Base-by-base conservation (phyloP, 2,888 invertebrate species). In the Drosophila subquinaria region DNA sequence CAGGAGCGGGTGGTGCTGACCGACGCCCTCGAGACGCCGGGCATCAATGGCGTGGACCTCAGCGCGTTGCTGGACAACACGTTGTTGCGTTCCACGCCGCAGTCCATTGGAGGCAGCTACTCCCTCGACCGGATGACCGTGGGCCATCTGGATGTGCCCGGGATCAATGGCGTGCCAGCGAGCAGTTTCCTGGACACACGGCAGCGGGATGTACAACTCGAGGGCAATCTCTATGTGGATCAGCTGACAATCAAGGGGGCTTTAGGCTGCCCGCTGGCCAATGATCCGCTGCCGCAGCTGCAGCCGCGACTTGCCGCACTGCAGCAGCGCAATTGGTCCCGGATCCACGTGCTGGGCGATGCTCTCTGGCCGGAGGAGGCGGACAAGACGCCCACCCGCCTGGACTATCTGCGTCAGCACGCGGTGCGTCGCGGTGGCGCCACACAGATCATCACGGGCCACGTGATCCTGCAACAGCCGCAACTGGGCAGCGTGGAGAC, bases 371-470 rank as follows among this genome's bases (percentile, higher is more conserved):
- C 60, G 2, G 20, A 10, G 8, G 5, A 8, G 9, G 17, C n/a
- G 35, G 43, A 35, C 0, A 5, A 5, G 11, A 13, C 11, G 1
- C 27, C 42, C 13, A 36, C 47, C 1, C 63, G 77, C 2, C 53
- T 92, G 35, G 81, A 84, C 9, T 92, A 92, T 68, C 51, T 92
- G 9, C 80, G 83, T 3, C 76, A 63, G 17, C 80, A 90, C 35
- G 92, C 92, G 1, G 92, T 92, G 0, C 79, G 82, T 6, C 80
- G 78, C 3, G 48, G 36, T 0, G 80, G 68, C 1, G 69, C 27
- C n/a, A 30, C 90, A 8, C 92, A 92, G 36, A 61, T 61, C 0
- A 91, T 92, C 9, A 79, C 81, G 0, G 92, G 91, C 0, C 90
- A 89, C 56, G 91, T 92, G 0, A 57, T 76, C 0, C 43, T 92